Evolutionary conservation across 2,888 invertebrate species (phyloP).

Genomic region (Trypoxylon attenuatum): DNA sequence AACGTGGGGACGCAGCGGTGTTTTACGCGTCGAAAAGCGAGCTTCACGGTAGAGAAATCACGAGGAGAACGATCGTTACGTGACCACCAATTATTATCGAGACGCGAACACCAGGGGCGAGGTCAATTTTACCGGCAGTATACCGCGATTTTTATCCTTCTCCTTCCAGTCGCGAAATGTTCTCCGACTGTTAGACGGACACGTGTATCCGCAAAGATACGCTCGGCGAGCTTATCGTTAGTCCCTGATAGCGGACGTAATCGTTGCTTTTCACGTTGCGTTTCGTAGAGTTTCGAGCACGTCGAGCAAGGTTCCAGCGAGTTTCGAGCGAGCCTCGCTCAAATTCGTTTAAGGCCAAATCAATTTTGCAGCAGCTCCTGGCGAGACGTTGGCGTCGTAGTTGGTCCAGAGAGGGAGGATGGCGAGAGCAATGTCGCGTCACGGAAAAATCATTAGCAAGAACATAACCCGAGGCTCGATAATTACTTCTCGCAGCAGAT

Average conservation of each 20-base stretch:
- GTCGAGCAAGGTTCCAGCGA: too few species aligned
- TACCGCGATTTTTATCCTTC: not conserved
- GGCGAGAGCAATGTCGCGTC: not conserved
- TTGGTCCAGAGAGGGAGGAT: conserved; percentile 8
- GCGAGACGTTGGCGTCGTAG: not conserved
- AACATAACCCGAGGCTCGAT: not conserved
- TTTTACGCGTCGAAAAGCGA: too few species aligned
- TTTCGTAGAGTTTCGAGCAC: not conserved
- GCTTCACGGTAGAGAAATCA: conserved; percentile 10
- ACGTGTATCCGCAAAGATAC: conserved; percentile 11
- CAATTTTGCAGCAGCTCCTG: not conserved
- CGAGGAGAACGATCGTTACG: conserved; percentile 14
- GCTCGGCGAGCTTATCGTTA: conserved; percentile 20
- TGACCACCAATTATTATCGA: conserved; percentile 18
- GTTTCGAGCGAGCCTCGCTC: not conserved
- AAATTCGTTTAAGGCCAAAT: not conserved
- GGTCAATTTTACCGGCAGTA: conserved; percentile 15
- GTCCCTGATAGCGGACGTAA: conserved; percentile 20
- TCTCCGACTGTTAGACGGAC: too few species aligned
- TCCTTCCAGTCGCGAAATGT: too few species aligned
- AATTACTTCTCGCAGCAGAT: conserved; percentile 15
- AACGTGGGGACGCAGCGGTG: too few species aligned
- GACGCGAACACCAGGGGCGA: not conserved
- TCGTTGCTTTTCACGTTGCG: too few species aligned
- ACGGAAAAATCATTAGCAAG: not conserved